Evolutionary conservation across 2,888 invertebrate genomes (phyloP), one percentile per base, ranked within the genome.

Genomic region (Theretra japonica): DNA sequence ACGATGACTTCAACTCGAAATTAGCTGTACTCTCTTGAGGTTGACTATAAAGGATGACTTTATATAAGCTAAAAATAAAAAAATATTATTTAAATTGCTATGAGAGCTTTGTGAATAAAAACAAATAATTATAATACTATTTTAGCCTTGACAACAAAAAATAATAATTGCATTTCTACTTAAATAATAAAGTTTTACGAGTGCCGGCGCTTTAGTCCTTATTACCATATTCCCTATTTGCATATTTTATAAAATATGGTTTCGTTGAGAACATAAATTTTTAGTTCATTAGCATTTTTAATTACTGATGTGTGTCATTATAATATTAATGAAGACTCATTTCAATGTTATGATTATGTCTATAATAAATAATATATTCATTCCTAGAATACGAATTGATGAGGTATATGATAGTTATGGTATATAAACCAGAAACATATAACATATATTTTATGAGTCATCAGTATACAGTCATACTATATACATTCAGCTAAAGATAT

Each of bases 261-360:
- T 65, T 1, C 19, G 19, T 28, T 19, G 17, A 65, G 21, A 48
- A n/a, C 30, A 41, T 65, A 15, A 4, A 58, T 23, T 58, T 25
- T 58, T 25, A 60, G 41, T 62, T 62, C 33, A 62, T 62, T 62
- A 41, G 65, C 65, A 65, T 65, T 23, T 62, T 65, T 48, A 48
- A 48, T 65, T 48, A 48, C 23, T 15, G 4, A 41, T 62, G 21
- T 23, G 41, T 6, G 4, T 65, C 23, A 48, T 41, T 48, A 15
- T 48, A 65, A 65, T 48, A 65, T 65, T 23, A 65, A 65, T 65
- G 48, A 41, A 11, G 15, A 41, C 17, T 48, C 23, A 4, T 15
- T 48, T 23, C 8, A 11, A 21, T 48, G 11, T 6, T 30, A 19
- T 28, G 17, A 41, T 65, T 23, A 41, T 48, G 5, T 11, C 17